Evolutionary conservation across 2,888 invertebrate genomes (phyloP), one percentile per base, ranked within the genome.

Genomic region (Camponotus fellah): DNA sequence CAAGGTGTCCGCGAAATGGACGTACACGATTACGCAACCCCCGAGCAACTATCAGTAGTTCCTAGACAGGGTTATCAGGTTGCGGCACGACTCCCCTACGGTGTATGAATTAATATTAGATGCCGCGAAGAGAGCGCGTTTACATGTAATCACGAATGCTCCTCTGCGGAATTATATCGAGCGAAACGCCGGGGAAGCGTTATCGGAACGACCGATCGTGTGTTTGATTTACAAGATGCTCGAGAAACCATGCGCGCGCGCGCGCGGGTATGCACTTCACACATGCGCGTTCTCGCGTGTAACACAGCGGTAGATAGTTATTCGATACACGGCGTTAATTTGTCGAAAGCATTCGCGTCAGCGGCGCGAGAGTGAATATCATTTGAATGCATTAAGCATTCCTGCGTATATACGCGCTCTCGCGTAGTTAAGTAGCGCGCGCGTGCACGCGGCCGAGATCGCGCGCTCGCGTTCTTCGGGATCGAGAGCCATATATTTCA

Each of bases 301-400:
- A 43, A 53, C 62, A 46, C 82, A 66, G 66, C 85, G 89, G 87
- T 87, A 88, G 88, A 91, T 90, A 89, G 88, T 84, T 86, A 86
- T 89, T 91, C 90, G 91, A 91, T 92, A 91, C 92, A 91, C 87
- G 90, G 91, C 90, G 91, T 92, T 92, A 91, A 92, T 92, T 92
- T 91, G 91, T 91, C 92, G 91, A 91, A 90, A 92, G 91, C 89
- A 87, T 85, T 90, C 91, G 92, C 92, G 91, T 89, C 92, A 91
- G 87, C 89, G 90, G 53, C 87, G 91, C 88, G 86, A 88, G 91
- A 87, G 91, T 90, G 92, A 92, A 92, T 92, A 92, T 92, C 92
- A 92, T 92, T 92, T 91, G 92, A 92, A 92, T 92, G 92, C 91
- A 92, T 92, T 92, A 92, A 89, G 86, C 83, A 65, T 75, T 83